Conservation (phyloP, 2,113 vertebrate genomes). For the Gambusia affinis region DNA sequence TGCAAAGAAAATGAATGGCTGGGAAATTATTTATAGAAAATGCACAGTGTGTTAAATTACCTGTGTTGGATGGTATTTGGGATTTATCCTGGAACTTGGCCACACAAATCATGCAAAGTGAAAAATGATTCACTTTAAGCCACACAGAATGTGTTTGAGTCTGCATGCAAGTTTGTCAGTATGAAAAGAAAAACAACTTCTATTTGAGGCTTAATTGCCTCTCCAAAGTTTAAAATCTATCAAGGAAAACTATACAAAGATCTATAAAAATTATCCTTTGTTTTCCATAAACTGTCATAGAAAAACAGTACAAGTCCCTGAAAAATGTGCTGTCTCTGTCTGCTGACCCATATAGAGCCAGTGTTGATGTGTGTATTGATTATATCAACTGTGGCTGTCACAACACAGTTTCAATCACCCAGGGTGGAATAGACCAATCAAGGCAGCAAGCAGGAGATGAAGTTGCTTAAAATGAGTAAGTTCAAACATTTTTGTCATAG, state of each 20-base stretch:
- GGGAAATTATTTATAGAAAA: constrained; percentile 87
- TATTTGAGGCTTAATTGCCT: constrained; percentile 53
- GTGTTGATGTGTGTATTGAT: constrained; percentile 76
- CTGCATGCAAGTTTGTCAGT: constrained; percentile 16
- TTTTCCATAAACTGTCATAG: constrained; percentile 51
- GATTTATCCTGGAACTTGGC: constrained; percentile 81
- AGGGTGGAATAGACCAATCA: constrained; percentile 58
- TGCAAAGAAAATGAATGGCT: constrained; percentile 83
- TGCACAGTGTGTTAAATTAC: constrained; percentile 82
- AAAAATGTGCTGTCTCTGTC: constrained; percentile 58
- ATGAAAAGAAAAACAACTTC: constrained; percentile 51
- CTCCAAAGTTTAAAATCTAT: constrained; percentile 43
- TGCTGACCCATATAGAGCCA: constrained; percentile 66
- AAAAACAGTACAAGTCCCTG: constrained; percentile 20
- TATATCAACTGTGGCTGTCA: constrained; percentile 66
- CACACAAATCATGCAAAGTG: constrained; percentile 80
- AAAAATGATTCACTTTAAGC: constrained; percentile 59
- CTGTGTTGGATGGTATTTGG: constrained; percentile 69
- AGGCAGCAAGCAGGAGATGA: constrained; percentile 18
- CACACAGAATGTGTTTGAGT: constrained; percentile 43
- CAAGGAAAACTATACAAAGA: constrained; percentile 40
- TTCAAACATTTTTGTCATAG: background rate
- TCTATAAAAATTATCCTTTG: constrained; percentile 48
- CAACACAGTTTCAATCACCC: constrained; percentile 55
- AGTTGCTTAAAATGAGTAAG: constrained; percentile 21